Conservation (phyloP, 2,888 invertebrate species). For the Spialia ferax region DNA sequence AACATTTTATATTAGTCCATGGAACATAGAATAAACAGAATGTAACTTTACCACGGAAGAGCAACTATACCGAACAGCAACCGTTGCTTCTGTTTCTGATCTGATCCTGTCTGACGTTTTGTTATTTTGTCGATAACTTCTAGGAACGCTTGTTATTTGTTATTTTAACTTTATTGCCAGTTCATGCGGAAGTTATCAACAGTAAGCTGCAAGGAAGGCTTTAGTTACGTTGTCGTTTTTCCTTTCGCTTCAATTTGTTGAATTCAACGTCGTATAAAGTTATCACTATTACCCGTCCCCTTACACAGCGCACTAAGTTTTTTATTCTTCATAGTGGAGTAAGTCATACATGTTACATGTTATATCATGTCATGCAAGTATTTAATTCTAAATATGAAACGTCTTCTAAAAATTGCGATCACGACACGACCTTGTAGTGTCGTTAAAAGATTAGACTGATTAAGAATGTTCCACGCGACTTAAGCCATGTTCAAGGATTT, state of each 20-base stretch:
- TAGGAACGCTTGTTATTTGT: background rate
- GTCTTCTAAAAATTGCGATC: background rate
- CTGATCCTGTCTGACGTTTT: background rate
- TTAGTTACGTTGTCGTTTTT: background rate
- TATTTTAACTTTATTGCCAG: background rate
- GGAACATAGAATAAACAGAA: no score
- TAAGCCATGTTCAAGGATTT: background rate
- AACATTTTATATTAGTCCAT: no score
- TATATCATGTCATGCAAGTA: background rate
- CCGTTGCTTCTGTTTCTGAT: no score
- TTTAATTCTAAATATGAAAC: background rate
- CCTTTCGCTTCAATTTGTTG: no score
- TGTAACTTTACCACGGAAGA: no score
- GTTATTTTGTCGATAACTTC: background rate
- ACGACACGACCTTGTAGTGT: background rate
- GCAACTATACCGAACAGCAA: no score
- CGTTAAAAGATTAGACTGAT: background rate
- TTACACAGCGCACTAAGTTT: no score
- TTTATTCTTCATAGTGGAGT: no score
- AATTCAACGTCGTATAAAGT: no score
- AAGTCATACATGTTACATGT: background rate
- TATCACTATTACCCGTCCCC: no score
- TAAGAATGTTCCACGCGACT: background rate
- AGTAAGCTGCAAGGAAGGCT: conserved; percentile 2
- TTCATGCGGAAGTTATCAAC: background rate